Evolutionary conservation across 2,888 invertebrate species (phyloP), one percentile per base, ranked within the genome.

Genomic region (Andrena trimmerana): DNA sequence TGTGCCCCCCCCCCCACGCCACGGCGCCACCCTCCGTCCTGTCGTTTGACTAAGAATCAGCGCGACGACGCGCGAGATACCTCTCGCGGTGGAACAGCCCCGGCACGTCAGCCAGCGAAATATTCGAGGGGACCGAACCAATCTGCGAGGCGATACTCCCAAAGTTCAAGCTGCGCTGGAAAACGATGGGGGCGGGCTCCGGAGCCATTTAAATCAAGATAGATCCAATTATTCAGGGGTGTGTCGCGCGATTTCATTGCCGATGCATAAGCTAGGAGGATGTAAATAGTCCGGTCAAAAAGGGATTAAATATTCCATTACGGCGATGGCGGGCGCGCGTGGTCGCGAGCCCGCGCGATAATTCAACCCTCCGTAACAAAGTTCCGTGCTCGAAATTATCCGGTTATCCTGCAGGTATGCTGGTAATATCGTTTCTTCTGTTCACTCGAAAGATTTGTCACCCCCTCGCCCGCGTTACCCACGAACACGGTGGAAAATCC

Each of bases 251-350:
- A 50, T 67, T 57, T 78, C 70, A 60, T 88, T 78, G 67, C 67
- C 57, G 71, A 78, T 86, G 74, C 86, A 80, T 75, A 69, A 78
- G 67, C 50, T 63, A 36, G 69, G 83, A 73, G 83, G 81, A 86
- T 86, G 83, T 88, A 77, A 86, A 86, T 75, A 73, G 79, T 54
- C 67, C 63, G 72, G 75, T 83, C 74, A 72, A 86, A 88, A 77
- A 78, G 83, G 72, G 83, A 86, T 86, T 86, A 86, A 86, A 86
- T 87, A 87, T 86, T 86, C 87, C 85, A 87, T 86, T 86, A 87
- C 74, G 71, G 62, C 50, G 85, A 52, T 48, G 66, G 13, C 20
- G 20, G 24, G 27, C 16, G 20, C 6, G 62, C 20, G 31, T 4
- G 33, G 20, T n/a, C 20, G 52, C 76, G 50, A 63, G 68, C 75